Evolutionary conservation across 2,113 vertebrate species (phyloP).

Genomic region (Nycticebus coucang): DNA sequence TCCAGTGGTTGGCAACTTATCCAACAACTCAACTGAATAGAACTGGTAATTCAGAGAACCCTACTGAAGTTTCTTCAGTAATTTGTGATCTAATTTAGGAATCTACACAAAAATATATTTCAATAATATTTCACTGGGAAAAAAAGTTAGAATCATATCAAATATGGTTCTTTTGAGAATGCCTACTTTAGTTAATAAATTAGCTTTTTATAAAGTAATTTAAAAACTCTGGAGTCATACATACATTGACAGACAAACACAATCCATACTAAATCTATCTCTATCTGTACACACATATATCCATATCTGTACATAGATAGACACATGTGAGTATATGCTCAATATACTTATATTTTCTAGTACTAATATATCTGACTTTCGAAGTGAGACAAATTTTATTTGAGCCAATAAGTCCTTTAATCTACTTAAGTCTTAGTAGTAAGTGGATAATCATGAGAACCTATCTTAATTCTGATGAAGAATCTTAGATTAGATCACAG

Average conservation of each 20-base stretch:
- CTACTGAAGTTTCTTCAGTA: not conserved
- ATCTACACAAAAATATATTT: not conserved
- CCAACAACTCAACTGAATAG: not conserved
- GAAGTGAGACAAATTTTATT: conserved; percentile 20
- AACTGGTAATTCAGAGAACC: not conserved
- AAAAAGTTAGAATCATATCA: not conserved
- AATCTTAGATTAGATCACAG: not conserved
- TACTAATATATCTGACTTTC: not conserved
- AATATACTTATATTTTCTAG: not conserved
- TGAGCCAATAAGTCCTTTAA: not conserved
- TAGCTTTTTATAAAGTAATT: not conserved
- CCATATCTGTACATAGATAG: too few relatives aligned
- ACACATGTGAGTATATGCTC: too few relatives aligned
- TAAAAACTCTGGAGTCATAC: not conserved
- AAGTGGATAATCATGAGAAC: not conserved
- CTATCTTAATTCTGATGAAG: not conserved
- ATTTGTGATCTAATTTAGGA: not conserved
- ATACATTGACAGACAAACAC: not conserved
- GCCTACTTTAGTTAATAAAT: not conserved
- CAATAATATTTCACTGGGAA: not conserved
- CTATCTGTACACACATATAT: not conserved
- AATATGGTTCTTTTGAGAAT: not conserved
- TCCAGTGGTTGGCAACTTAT: not conserved
- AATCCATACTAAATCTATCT: not conserved
- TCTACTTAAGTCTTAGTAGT: not conserved